Base-by-base conservation (phyloP, 2,888 invertebrate species). In the Cecidostiba fungosa region DNA sequence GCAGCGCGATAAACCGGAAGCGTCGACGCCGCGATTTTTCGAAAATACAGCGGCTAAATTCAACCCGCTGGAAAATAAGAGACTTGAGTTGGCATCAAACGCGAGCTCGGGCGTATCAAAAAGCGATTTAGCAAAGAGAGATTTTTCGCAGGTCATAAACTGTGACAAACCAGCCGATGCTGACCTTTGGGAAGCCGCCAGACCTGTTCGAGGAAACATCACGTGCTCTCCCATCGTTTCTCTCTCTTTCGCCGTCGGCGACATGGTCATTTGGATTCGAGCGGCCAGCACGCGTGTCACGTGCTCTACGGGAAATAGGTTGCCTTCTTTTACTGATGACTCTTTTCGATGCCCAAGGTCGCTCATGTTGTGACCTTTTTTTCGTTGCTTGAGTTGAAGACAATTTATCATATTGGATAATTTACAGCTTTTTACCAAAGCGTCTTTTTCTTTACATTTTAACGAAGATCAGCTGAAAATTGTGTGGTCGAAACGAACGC, bases 121-220 rank as follows among this genome's bases (percentile, higher is more conserved):
- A 43, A 39, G 39, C 39, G 23, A 72, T 39, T 39, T 39, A 39
- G 72, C 16, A 4, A 29, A 54, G 39, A 78, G n/a, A 19, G 39
- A 62, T 78, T 73, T 83, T 83, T 80, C 83, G n/a, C 59, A 69
- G 82, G 43, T 84, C 85, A 78, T 86, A 86, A 84, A 50, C 66
- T 47, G 72, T 23, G 54, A 77, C 73, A 39, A 84, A 81, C 70
- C 29, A 80, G 79, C 79, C 77, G 73, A 29, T 43, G 29, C 72
- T 81, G 89, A 89, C 88, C 88, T 88, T 89, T 88, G 89, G 84
- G 84, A 19, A 79, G n/a, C 50, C 36, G 87, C 88, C 86, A 85
- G 77, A 85, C 73, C 72, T 43, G 80, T 80, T 81, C 54, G 74
- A 16, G 43, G 50, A 84, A 84, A 77, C 36, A 73, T 84, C 86